phyloP scores from a whole-genome alignment of 2,797 vertebrate species.

The Myripristis murdjan region DNA sequence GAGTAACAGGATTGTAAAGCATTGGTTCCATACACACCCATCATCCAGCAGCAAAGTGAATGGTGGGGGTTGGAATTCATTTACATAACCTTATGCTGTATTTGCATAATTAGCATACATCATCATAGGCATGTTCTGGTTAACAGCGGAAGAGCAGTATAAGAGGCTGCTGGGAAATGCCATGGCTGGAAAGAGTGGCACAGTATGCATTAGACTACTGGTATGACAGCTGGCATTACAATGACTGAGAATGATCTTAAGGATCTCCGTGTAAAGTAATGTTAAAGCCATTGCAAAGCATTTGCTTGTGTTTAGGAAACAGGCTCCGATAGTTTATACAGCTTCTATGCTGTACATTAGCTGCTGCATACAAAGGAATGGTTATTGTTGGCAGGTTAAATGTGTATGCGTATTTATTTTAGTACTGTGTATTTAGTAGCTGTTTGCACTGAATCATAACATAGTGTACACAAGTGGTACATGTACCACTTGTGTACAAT shows the following conservation, averaged over 20 bases:
- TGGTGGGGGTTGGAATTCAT: slow-evolving; percentile 74
- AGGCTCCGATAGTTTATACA: background rate
- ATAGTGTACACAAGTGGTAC: background rate
- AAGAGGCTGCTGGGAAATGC: slow-evolving; percentile 37
- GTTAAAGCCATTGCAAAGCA: background rate
- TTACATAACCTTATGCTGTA: slow-evolving; percentile 78
- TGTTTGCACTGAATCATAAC: no score
- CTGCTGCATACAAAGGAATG: background rate
- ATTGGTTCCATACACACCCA: slow-evolving; percentile 56
- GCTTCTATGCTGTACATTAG: background rate
- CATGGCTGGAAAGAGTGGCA: slow-evolving; percentile 32
- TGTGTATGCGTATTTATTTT: slow-evolving; percentile 4
- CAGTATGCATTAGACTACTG: slow-evolving; percentile 36
- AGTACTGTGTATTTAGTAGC: background rate
- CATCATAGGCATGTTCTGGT: slow-evolving; percentile 69
- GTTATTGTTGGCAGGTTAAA: background rate
- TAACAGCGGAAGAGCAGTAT: slow-evolving; percentile 41
- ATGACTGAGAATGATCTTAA: slow-evolving; percentile 39
- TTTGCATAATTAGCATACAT: slow-evolving; percentile 84
- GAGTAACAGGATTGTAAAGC: slow-evolving; percentile 74
- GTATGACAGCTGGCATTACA: slow-evolving; percentile 20
- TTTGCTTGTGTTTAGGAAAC: background rate
- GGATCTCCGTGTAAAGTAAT: slow-evolving; percentile 12
- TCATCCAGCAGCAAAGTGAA: slow-evolving; percentile 60
- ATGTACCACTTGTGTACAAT: no score